Evolutionary conservation across 2,113 vertebrate species (phyloP), one percentile per base, ranked within the genome.

Genomic region (Seriola rivoliana): DNA sequence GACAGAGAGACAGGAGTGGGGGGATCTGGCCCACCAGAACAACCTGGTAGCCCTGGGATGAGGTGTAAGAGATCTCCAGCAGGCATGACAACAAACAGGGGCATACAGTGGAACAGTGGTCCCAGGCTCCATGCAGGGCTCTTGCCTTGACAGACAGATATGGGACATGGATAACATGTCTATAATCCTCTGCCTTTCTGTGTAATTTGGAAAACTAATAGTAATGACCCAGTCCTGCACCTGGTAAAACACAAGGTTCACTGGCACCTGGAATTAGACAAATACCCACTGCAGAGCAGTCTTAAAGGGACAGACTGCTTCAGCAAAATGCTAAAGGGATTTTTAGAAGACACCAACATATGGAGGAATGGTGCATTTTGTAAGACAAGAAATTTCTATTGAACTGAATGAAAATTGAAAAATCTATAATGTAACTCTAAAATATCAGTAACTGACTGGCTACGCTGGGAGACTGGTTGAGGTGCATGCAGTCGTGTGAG

Each of bases 191-290:
- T 78, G 68, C 80, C 89, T 93, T 91, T 93, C 93, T 85, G 59
- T 89, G 89, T 92, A 93, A 95, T 94, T 94, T 92, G 88, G 84
- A 95, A 95, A 95, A 94, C 94, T 95, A 95, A 95, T 95, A 81
- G 89, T 94, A 95, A 95, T 95, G 94, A 94, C 93, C 90, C 78
- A 85, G 87, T 78, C 76, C 69, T 84, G 88, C 94, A 95, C 95
- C 94, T 95, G 94, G 94, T 94, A 93, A 94, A 95, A 95, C 93
- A 94, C 85, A 92, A 90, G 89, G 77, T 91, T 92, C 90, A 78
- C 89, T 82, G 88, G 84, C 95, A 95, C 94, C 93, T 95, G 93
- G 92, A 96, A 94, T 94, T 90, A 94, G 91, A 93, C 82, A 91
- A 92, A 94, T 92, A 93, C 86, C 80, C 85, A 72, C 74, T 73